Conservation (phyloP, 2,888 invertebrate species). For the Oligia latruncula region DNA sequence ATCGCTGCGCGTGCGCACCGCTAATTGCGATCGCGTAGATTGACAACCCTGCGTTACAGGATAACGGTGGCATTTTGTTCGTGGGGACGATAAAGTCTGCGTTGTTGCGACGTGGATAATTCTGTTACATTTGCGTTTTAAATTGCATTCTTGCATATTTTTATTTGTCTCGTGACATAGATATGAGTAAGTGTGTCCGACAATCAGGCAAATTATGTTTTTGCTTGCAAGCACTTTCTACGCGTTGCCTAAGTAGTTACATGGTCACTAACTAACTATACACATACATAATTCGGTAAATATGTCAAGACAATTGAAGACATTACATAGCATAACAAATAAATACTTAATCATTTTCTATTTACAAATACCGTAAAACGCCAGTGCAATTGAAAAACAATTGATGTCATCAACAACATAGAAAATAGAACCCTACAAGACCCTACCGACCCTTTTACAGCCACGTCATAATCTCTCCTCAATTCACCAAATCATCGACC, state of each 20-base stretch:
- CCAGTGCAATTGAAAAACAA: background rate
- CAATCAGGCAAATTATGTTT: slow-evolving; percentile 32
- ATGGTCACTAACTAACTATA: background rate
- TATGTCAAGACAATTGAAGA: background rate
- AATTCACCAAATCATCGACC: slow-evolving; percentile 16
- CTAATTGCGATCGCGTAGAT: slow-evolving; percentile 77
- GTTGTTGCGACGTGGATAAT: slow-evolving; percentile 47
- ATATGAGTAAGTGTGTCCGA: slow-evolving; percentile 48
- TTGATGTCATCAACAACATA: background rate
- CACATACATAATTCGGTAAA: background rate
- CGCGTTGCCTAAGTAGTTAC: background rate
- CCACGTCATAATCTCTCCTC: background rate
- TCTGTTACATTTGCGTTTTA: slow-evolving; percentile 50
- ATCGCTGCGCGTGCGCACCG: slow-evolving; percentile 73
- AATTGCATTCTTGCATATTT: slow-evolving; percentile 55
- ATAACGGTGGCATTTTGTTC: slow-evolving; percentile 76
- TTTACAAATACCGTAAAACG: background rate
- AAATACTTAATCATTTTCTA: background rate
- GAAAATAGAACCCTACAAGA: background rate
- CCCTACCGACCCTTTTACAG: background rate
- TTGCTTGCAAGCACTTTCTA: slow-evolving; percentile 44
- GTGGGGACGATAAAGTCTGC: slow-evolving; percentile 55
- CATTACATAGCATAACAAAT: background rate
- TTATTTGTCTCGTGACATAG: slow-evolving; percentile 53
- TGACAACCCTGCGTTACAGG: slow-evolving; percentile 73